Conservation (phyloP, 2,797 vertebrate genomes). For the Protosalanx chinensis region DNA sequence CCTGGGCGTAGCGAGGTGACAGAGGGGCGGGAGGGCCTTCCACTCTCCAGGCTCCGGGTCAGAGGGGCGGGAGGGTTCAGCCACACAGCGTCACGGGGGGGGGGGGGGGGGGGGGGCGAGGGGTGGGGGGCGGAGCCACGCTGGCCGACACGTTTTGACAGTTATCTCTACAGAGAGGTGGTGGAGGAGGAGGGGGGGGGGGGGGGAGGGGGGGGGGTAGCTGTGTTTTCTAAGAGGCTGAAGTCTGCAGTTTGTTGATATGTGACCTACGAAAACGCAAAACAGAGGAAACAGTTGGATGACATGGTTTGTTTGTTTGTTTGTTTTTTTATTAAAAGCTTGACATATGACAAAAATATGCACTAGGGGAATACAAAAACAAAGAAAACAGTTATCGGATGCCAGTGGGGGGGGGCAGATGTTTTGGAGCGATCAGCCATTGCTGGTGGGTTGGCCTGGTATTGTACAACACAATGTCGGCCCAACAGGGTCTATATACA, state of each 20-base stretch:
- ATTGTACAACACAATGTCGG: conserved; percentile 45
- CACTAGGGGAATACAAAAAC: conserved; percentile 64
- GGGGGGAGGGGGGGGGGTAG: conserved; percentile 16
- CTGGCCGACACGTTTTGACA: conserved; percentile 60
- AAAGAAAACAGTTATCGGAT: conserved; percentile 59
- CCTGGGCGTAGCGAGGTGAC: conserved; percentile 10
- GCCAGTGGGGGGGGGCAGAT: conserved; percentile 70
- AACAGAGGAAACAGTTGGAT: conserved; percentile 79
- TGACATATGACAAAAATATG: conserved; percentile 74
- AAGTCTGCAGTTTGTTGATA: conserved; percentile 98
- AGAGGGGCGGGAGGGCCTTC: conserved; percentile 13
- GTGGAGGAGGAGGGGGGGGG: neutral
- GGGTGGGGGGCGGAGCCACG: conserved; percentile 40
- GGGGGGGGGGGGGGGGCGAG: conserved; percentile 41
- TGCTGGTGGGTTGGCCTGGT: conserved; percentile 64
- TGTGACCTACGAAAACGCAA: conserved; percentile 89
- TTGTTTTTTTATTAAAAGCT: conserved; percentile 75
- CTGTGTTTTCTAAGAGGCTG: conserved; percentile 86
- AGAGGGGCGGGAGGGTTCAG: conserved; percentile 25
- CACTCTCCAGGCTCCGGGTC: conserved; percentile 25
- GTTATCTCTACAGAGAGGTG: conserved; percentile 39
- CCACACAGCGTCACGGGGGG: conserved; percentile 43
- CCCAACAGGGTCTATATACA: conserved; percentile 52
- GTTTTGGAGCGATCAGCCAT: conserved; percentile 68
- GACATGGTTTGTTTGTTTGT: conserved; percentile 49